Evolutionary conservation across 2,113 vertebrate genomes (phyloP).

Genomic region (Electrona antarctica): DNA sequence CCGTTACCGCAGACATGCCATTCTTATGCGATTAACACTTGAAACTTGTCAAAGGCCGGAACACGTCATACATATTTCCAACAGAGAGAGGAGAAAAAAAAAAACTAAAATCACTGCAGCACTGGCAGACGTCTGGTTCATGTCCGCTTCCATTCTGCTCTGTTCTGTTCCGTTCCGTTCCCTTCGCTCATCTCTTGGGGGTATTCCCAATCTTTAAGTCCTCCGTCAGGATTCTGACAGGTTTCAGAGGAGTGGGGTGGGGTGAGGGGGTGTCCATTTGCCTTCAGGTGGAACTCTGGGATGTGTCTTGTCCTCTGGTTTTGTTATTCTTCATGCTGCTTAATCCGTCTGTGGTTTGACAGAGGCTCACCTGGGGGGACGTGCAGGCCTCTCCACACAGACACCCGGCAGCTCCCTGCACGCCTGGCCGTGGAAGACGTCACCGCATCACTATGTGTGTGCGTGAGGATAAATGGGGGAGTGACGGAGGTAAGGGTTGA

Average conservation of each 20-base stretch:
- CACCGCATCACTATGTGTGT: conserved; percentile 64
- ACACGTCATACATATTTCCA: conserved; percentile 33
- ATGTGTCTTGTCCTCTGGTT: conserved; percentile 44
- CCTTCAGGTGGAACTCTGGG: conserved; percentile 60
- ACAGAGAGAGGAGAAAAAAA: not conserved
- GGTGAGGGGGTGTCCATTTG: conserved; percentile 16
- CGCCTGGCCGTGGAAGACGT: conserved; percentile 60
- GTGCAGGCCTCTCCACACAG: conserved; percentile 49
- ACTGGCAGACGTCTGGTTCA: conserved; percentile 39
- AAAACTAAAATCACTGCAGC: not conserved
- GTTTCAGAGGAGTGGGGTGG: conserved; percentile 21
- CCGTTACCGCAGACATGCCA: conserved; percentile 2
- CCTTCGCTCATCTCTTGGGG: conserved; percentile 36
- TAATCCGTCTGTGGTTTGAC: conserved; percentile 70
- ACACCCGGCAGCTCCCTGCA: conserved; percentile 64
- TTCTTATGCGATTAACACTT: conserved; percentile 13
- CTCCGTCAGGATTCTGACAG: conserved; percentile 54
- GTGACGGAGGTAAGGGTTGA: not conserved
- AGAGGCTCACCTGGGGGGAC: conserved; percentile 69
- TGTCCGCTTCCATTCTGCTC: conserved; percentile 9
- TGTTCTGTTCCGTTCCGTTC: no score
- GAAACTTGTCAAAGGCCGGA: not conserved
- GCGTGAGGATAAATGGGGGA: not conserved
- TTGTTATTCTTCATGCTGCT: conserved; percentile 64
- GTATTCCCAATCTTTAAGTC: conserved; percentile 40